phyloP scores from a whole-genome alignment of 2,888 invertebrate genomes.

The Tiliacea aurago region DNA sequence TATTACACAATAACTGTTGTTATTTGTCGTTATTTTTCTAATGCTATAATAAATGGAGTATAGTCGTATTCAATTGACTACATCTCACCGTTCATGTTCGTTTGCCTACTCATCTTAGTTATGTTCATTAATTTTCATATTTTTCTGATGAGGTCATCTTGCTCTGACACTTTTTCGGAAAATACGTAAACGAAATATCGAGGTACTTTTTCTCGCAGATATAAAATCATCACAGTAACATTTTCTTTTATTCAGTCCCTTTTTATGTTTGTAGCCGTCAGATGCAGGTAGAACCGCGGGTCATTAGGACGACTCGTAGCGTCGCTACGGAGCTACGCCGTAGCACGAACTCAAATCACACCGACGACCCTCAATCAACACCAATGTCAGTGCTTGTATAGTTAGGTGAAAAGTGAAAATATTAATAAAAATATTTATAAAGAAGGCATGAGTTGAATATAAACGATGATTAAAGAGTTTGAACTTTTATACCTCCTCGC shows the following conservation, averaged over 20 bases:
- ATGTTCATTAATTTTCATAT: constrained; percentile 19
- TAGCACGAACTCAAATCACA: constrained; percentile 72
- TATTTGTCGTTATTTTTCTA: no score
- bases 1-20: no score
- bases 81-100: constrained; percentile 18
- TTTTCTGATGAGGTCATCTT: constrained; percentile 26
- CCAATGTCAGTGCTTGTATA: constrained; percentile 64
- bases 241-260: constrained; percentile 77
- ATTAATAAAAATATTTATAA: constrained; percentile 50
- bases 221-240: constrained; percentile 72
- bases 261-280: constrained; percentile 80
- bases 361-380: constrained; percentile 73
- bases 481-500: constrained; percentile 23
- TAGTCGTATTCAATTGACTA: not conserved
- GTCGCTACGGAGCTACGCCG: constrained; percentile 66
- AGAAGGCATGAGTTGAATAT: constrained; percentile 27
- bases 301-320: constrained; percentile 79
- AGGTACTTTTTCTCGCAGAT: constrained; percentile 59
- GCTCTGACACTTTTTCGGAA: constrained; percentile 25
- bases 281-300: constrained; percentile 79
- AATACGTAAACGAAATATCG: constrained; percentile 52
- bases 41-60: no score
- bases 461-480: constrained; percentile 37
- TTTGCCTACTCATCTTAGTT: constrained; percentile 18
- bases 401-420: constrained; percentile 54